phyloP scores from a whole-genome alignment of 2,113 vertebrate species.

The Hydrolagus affinis region DNA sequence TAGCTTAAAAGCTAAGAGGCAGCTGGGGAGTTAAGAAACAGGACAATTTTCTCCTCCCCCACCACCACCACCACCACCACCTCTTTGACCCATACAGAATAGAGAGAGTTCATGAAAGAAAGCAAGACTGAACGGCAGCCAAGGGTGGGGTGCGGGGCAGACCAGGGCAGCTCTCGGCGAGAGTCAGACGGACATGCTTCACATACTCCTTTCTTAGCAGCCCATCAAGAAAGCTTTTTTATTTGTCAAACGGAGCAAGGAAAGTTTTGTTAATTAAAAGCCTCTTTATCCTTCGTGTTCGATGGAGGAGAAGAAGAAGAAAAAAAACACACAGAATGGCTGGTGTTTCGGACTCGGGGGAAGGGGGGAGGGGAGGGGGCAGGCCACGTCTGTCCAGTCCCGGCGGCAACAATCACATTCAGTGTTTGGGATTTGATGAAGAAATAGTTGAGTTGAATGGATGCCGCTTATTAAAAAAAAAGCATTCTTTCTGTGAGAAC shows the following conservation, averaged over 20 bases:
- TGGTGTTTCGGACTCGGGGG: conserved; percentile 41
- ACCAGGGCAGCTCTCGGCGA: conserved; percentile 38
- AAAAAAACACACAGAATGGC: conserved; percentile 38
- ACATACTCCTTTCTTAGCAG: conserved; percentile 32
- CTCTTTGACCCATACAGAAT: conserved; percentile 38
- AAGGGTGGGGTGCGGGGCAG: conserved; percentile 45
- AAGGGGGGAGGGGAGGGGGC: conserved; percentile 47
- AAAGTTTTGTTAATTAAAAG: conserved; percentile 54
- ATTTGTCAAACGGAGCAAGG: conserved; percentile 43
- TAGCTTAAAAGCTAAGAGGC: conserved; percentile 15
- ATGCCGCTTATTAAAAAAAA: conserved; percentile 43
- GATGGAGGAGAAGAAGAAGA: conserved; percentile 36
- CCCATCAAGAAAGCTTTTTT: conserved; percentile 43
- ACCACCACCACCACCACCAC: no score
- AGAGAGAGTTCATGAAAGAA: conserved; percentile 51
- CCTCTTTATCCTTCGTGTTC: conserved; percentile 42
- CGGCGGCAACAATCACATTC: conserved; percentile 42
- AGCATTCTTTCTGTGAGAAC: conserved; percentile 45
- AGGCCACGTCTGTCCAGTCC: conserved; percentile 42
- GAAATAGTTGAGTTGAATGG: conserved; percentile 46
- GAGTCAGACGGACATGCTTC: conserved; percentile 42
- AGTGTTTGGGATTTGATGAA: conserved; percentile 42
- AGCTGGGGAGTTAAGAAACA: conserved; percentile 40
- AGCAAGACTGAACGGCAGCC: conserved; percentile 57
- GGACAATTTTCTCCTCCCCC: background rate